A percentile compares a stretch with the other conserved stretches of the same genome.
Evolutionary conservation across 2,113 vertebrate genomes (phyloP).

Genomic region (Noctilio leporinus): DNA sequence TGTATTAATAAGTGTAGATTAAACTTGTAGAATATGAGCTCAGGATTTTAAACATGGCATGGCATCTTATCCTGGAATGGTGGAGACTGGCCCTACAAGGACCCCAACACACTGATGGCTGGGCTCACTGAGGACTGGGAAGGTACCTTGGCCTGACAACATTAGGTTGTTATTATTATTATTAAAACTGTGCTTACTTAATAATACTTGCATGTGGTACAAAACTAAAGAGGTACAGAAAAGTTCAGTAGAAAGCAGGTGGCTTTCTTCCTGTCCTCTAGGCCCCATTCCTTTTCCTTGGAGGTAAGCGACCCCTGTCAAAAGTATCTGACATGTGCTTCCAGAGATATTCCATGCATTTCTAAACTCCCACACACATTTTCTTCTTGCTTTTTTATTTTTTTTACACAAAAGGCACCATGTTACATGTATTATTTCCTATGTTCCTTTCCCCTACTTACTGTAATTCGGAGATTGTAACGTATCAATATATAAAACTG

Average conservation of each 20-base stretch:
- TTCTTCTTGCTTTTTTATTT: background rate
- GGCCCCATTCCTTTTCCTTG: too few species aligned
- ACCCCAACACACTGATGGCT: accelerated
- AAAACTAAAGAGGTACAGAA: background rate
- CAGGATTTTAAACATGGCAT: background rate
- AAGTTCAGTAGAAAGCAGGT: background rate
- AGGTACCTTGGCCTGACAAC: background rate
- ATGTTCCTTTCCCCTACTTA: background rate
- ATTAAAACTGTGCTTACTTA: background rate
- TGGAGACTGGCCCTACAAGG: background rate
- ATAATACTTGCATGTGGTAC: background rate
- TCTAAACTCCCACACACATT: background rate
- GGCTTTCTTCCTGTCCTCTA: background rate
- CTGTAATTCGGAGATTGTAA: background rate
- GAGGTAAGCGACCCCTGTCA: background rate
- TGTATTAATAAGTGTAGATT: background rate
- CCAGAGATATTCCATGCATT: background rate
- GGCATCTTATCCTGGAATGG: too few species aligned
- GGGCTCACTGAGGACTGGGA: background rate
- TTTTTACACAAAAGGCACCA: background rate
- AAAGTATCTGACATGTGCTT: background rate
- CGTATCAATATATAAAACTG: background rate
- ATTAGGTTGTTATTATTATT: background rate
- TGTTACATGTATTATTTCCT: accelerated
- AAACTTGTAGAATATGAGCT: background rate